Conservation (phyloP, 1,140 invertebrate genomes). For the Orchestia grillus region DNA sequence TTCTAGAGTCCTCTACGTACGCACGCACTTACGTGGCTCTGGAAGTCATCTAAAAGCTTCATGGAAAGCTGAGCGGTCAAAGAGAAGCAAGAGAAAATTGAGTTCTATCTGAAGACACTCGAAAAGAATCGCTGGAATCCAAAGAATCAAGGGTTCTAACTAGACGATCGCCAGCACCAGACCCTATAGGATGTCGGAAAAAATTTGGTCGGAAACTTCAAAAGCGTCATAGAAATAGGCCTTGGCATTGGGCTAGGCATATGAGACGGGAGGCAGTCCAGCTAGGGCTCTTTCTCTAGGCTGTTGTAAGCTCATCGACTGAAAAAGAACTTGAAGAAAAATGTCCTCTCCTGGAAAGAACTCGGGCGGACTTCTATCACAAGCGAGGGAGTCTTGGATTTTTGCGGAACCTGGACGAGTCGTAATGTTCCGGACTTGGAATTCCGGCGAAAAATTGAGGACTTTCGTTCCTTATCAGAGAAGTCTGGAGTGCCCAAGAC, state of each 20-base stretch:
- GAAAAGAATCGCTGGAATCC: neutral
- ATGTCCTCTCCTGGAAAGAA: conserved; percentile 23
- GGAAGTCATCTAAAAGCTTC: neutral
- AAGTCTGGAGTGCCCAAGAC: conserved; percentile 32
- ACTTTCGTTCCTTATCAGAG: conserved; percentile 50
- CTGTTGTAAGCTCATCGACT: neutral
- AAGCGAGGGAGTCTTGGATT: neutral
- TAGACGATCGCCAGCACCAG: neutral
- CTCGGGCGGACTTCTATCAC: conserved; percentile 12
- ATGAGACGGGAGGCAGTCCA: neutral
- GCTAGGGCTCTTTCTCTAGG: neutral
- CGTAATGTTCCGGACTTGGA: conserved; percentile 48
- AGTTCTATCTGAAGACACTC: neutral
- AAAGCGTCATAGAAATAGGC: neutral
- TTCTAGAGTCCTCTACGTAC: too few relatives aligned
- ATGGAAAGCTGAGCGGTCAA: neutral
- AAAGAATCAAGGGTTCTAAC: neutral
- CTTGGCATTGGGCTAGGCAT: neutral
- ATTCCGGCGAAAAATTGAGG: neutral
- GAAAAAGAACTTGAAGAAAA: conserved; percentile 24
- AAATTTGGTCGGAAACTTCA: neutral
- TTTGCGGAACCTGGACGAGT: neutral
- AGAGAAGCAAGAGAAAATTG: neutral
- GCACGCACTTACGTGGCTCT: neutral
- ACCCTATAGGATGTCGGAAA: neutral